Evolutionary conservation across 2,888 invertebrate species (phyloP).

Genomic region (Meliscaeva auricollis): DNA sequence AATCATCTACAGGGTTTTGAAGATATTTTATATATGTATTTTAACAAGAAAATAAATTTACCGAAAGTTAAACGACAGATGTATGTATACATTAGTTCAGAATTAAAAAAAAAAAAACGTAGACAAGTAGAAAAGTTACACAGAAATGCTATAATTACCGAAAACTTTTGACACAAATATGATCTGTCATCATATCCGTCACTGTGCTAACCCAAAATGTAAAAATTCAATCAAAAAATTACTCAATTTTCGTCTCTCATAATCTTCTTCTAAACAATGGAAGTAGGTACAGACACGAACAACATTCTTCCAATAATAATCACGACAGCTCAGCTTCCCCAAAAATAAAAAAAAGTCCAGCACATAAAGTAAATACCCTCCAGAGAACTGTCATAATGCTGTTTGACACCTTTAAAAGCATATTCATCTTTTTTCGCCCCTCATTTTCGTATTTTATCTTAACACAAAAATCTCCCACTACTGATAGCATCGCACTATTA

Average conservation of each 20-base stretch:
- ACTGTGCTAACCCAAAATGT: constrained; percentile 33
- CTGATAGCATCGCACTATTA: constrained; percentile 19
- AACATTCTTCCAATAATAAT: constrained; percentile 7
- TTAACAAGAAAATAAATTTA: too few species aligned
- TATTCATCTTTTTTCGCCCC: constrained; percentile 11
- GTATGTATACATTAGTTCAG: too few species aligned
- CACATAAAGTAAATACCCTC: neutral
- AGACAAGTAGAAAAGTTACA: too few species aligned
- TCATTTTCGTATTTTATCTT: neutral
- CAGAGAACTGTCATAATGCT: constrained; percentile 19
- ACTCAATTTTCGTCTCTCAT: neutral
- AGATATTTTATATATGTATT: too few species aligned
- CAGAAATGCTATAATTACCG: too few species aligned
- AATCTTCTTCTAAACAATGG: neutral
- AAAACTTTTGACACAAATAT: neutral
- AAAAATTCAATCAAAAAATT: constrained; percentile 9
- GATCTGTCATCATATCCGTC: constrained; percentile 23
- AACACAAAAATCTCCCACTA: constrained; percentile 3
- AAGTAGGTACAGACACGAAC: too few species aligned
- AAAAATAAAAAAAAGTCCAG: neutral
- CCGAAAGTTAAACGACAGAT: too few species aligned
- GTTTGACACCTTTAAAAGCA: constrained; percentile 23
- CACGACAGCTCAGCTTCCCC: neutral
- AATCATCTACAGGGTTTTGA: too few species aligned
- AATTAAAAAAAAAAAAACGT: too few species aligned